Base-by-base conservation (phyloP, 2,113 vertebrate species). In the Poeciliopsis occidentalis region DNA sequence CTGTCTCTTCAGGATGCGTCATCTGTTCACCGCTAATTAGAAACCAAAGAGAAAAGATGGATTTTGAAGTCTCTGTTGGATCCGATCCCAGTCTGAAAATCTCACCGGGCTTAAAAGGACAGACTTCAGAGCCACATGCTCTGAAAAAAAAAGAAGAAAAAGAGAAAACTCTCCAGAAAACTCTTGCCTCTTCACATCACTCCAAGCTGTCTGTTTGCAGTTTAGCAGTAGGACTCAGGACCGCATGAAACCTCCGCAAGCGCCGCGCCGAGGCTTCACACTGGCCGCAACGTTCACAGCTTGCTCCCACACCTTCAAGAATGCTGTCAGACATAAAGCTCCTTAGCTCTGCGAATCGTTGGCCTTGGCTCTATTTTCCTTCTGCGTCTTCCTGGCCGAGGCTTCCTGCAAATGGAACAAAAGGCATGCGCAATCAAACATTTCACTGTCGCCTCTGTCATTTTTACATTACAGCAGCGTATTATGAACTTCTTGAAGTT, bases 51-150 rank as follows among this genome's bases (percentile, higher is more conserved):
- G 82, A 76, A 89, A 84, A 87, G 80, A 88, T 75, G 82, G 85
- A 86, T 92, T 57, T 76, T 92, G 87, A 88, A 90, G 87, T 91
- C 88, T 82, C 47, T 44, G 34, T 67, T 92, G 88, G 88, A 92
- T 70, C 47, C 47, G 72, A 73, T 87, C 91, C 88, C 86, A 84
- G 85, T 79, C n/a, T 86, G 73, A 81, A 37, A 73, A 76, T 82
- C 88, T 82, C 79, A 79, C 32, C 64, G 41, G 79, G 83, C 83
- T 87, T 83, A 84, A 80, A 87, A 77, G 77, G 77, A 85, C 84
- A 85, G 80, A 81, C 81, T 80, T 86, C 64, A 68, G 67, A 85
- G 88, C 81, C 78, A 66, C 84, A 87, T 73, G 75, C 69, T 77
- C 71, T 67, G 64, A 27, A 41, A 37, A 37, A 8, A 64, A 32